phyloP scores from a whole-genome alignment of 2,797 vertebrate genomes.

The Sandelia bainsii region DNA sequence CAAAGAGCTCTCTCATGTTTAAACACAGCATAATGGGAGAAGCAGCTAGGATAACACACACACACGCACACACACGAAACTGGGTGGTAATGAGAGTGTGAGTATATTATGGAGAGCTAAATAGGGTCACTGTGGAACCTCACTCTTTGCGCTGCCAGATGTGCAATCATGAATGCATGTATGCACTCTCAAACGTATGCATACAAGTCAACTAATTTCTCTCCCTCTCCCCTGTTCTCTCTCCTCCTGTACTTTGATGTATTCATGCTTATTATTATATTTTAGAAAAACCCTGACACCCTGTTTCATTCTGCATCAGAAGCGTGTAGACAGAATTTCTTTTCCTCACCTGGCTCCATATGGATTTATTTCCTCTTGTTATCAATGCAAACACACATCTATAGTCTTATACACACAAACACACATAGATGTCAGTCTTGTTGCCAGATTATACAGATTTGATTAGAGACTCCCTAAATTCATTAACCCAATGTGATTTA shows the following conservation, averaged over 20 bases:
- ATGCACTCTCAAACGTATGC: constrained; percentile 47
- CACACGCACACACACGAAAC: constrained; percentile 27
- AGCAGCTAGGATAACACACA: constrained; percentile 47
- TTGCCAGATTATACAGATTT: constrained; percentile 82
- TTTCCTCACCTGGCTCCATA: constrained; percentile 26
- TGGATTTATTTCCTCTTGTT: constrained; percentile 55
- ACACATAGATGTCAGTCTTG: constrained; percentile 66
- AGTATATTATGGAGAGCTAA: constrained; percentile 63
- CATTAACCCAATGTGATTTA: constrained; percentile 81
- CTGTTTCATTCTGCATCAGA: constrained; percentile 44
- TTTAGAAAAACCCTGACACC: constrained; percentile 45
- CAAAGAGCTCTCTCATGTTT: constrained; percentile 81
- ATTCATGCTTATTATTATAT: constrained; percentile 57
- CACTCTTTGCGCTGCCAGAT: constrained; percentile 68
- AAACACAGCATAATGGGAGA: constrained; percentile 78
- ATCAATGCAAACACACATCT: constrained; percentile 39
- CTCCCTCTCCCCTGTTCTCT: constrained; percentile 4
- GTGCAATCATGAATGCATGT: constrained; percentile 64
- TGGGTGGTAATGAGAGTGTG: constrained; percentile 66
- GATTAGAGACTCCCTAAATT: constrained; percentile 83
- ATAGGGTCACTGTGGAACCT: constrained; percentile 69
- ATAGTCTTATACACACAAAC: constrained; percentile 33
- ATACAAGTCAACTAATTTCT: constrained; percentile 23
- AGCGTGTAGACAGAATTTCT: constrained; percentile 36
- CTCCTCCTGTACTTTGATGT: constrained; percentile 46